Conservation (phyloP, 1,140 invertebrate genomes). For the Hermetia illucens region DNA sequence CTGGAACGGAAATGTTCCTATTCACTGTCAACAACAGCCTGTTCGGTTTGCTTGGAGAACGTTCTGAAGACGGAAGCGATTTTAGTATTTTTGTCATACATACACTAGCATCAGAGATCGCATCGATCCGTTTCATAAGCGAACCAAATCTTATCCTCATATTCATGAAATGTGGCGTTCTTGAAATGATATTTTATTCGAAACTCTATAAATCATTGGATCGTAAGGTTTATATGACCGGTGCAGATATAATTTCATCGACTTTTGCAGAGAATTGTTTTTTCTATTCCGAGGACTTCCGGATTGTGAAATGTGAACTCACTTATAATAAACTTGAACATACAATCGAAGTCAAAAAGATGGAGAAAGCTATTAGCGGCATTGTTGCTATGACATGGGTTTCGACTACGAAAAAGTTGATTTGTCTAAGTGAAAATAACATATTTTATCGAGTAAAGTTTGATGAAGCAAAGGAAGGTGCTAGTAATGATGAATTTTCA, state of each 20-base stretch:
- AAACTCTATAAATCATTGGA: conserved; percentile 11
- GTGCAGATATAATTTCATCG: conserved; percentile 17
- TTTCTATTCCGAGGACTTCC: conserved; percentile 19
- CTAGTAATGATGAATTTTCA: too few relatives aligned
- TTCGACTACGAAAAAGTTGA: conserved; percentile 13
- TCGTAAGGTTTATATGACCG: conserved; percentile 12
- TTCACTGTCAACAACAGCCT: conserved; percentile 17
- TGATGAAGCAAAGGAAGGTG: too few relatives aligned
- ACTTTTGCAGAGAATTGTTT: conserved; percentile 10
- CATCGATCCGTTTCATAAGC: conserved; percentile 13
- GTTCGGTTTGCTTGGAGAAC: conserved; percentile 10
- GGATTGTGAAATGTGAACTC: conserved; percentile 15
- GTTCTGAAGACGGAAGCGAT: not conserved
- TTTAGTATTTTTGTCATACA: conserved; percentile 17
- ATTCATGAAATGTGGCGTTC: conserved; percentile 16
- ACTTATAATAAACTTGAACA: conserved; percentile 13
- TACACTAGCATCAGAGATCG: conserved; percentile 13
- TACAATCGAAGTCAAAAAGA: conserved; percentile 12
- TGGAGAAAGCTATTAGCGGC: conserved; percentile 11
- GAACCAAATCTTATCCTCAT: conserved; percentile 14
- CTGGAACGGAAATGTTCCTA: conserved; percentile 11
- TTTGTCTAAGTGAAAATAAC: conserved; percentile 24
- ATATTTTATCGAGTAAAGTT: conserved; percentile 23
- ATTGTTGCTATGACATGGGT: conserved; percentile 21
- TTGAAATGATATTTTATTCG: conserved; percentile 25